phyloP scores from a whole-genome alignment of 2,113 vertebrate species.

The Rhea americana region DNA sequence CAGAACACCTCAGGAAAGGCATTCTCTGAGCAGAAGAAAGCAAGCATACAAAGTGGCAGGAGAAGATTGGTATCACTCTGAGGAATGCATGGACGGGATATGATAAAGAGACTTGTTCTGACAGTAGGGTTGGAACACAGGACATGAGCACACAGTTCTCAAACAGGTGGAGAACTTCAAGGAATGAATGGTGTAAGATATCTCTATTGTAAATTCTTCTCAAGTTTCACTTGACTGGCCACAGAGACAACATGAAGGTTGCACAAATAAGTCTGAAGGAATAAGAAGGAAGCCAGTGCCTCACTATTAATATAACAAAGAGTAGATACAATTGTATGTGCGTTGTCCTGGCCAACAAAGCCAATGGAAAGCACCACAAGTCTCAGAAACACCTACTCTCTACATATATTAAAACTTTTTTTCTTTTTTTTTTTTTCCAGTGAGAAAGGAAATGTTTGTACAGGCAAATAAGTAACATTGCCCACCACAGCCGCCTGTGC shows the following conservation, averaged over 20 bases:
- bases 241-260: neutral
- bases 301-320: neutral
- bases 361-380: neutral
- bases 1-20: neutral
- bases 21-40: neutral
- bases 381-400: neutral
- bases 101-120: neutral
- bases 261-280: neutral
- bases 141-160: neutral
- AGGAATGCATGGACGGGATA: neutral
- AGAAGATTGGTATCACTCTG: neutral
- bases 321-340: neutral
- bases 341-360: neutral
- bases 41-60: neutral
- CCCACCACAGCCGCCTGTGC: neutral
- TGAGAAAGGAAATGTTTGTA: constrained; percentile 8
- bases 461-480: neutral
- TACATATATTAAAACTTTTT: neutral
- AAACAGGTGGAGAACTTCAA: neutral
- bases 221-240: neutral
- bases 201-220: too few relatives aligned
- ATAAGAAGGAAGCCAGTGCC: neutral
- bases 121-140: neutral
- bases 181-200: neutral
- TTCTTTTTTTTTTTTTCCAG: neutral